Evolutionary conservation across 2,888 invertebrate genomes (phyloP), one percentile per base, ranked within the genome.

Genomic region (Drosophila anomalata): DNA sequence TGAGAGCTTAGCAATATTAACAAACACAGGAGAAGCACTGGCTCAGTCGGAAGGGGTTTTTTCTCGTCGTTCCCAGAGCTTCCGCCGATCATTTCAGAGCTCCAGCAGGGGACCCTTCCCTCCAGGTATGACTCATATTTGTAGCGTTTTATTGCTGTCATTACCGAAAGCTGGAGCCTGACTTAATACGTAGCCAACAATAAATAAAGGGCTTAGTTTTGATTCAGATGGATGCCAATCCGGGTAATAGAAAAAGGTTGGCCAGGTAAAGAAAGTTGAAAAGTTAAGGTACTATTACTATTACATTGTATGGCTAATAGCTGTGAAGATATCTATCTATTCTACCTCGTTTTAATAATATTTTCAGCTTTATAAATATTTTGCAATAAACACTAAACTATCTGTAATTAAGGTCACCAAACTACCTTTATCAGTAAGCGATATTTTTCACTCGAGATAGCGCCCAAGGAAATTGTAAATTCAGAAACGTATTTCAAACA

Each of bases 1-100:
- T 81, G 87, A 80, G 76, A 82, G 82, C 82, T 84, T 87, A 84
- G 87, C 81, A 76, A 80, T 82, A 82, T 82, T 87, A 82, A 76
- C 76, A 62, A 61, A 53, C 52, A 62, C 46, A 11, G 46, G 24
- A 8, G 46, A 20, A 14, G 33, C 44, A 36, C 20, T 48, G 29
- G 47, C 47, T 26, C 26, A 8, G 9, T 42, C n/a, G 3, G 24
- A 29, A 53, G 47, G 47, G 47, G 14, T 26, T 47, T 29, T 29
- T 17, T 26, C 11, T 20, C 48, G 11, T 36, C 48, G 44, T 36
- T 33, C 57, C n/a, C 39, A 12, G 52, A 60, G 26, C 58, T 47
- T 29, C 26, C 31, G 33, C 33, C 33, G 31, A 33, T 58, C 58
- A 53, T 17, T 41, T 31, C 47, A 46, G 71, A n/a, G 14, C 14